Evolutionary conservation across 2,888 invertebrate species (phyloP), one percentile per base, ranked within the genome.

Genomic region (Lottia gigantea): DNA sequence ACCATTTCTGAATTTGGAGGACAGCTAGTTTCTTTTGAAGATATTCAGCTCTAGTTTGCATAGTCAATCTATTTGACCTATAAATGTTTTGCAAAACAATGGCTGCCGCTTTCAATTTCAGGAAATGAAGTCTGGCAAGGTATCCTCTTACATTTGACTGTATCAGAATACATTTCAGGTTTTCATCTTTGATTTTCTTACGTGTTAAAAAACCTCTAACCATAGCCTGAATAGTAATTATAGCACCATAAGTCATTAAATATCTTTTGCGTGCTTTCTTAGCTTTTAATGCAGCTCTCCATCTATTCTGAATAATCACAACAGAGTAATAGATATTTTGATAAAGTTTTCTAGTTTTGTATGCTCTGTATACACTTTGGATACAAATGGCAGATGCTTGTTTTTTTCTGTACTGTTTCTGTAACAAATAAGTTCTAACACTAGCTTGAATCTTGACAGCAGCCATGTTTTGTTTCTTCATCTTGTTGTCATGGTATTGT

Each of bases 1-100:
- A 55, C 55, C 55, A 55, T 14, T 55, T 55, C 23, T 55, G 55
- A 23, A 55, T 55, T 14, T 55, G 19, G 15, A 55, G 19, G 23
- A 19, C 19, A 55, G 55, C 55, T 4, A 23, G 19, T 14, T 55
- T 55, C 55, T 55, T 55, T 55, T 55, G 55, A 55, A 55, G 55
- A 55, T 23, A 55, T 1, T 55, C 14, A 8, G 23, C 55, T 55
- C 55, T 55, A 23, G 23, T 55, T 55, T 55, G 55, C 8, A 11
- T 55, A 55, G 19, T 23, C 23, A 55, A 19, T 55, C 55, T 55
- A 23, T 55, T 55, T 3, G 55, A 55, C 19, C 55, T 11, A 55
- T 45, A 65, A 49, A 63, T 62, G 23, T 65, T 73, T 66, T 79
- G 79, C 12, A 77, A 46, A 1, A 26, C 66, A 40, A 78, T 62